Conservation (phyloP, 2,113 vertebrate genomes). For the Dolichallabes microphthalmus region DNA sequence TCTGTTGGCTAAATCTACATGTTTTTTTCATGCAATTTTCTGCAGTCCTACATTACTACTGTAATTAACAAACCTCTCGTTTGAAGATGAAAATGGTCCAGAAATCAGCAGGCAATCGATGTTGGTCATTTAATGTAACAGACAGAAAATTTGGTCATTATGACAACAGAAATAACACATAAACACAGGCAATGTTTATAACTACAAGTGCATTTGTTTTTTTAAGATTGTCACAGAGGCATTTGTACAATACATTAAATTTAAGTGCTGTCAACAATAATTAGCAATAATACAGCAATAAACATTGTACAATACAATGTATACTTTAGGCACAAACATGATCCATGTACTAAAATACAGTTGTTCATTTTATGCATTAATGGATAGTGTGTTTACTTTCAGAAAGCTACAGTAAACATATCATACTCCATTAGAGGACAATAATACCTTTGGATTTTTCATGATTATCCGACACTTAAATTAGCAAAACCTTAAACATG, state of each 20-base stretch:
- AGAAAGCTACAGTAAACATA: slow-evolving; percentile 7
- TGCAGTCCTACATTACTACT: background rate
- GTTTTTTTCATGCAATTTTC: background rate
- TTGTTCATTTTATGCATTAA: background rate
- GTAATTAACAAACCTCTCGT: background rate
- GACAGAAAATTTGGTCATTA: background rate
- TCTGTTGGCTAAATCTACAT: background rate
- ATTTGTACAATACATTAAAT: slow-evolving; percentile 16
- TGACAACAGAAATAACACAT: background rate
- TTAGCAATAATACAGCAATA: slow-evolving; percentile 24
- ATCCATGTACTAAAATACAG: slow-evolving; percentile 10
- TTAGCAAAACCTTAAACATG: slow-evolving; percentile 4
- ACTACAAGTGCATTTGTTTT: slow-evolving; percentile 11
- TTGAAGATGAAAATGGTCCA: background rate
- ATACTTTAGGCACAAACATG: slow-evolving; percentile 5
- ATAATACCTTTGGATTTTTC: background rate
- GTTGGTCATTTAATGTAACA: slow-evolving; percentile 4
- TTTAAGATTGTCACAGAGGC: slow-evolving; percentile 30
- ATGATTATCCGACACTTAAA: background rate
- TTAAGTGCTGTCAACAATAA: slow-evolving; percentile 8
- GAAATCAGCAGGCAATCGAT: background rate
- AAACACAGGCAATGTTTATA: slow-evolving; percentile 26
- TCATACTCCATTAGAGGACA: background rate
- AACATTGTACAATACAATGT: background rate
- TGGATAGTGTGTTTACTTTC: background rate